Evolutionary conservation across 1,140 invertebrate genomes (phyloP), one percentile per base, ranked within the genome.

Genomic region (Drosophila elegans): DNA sequence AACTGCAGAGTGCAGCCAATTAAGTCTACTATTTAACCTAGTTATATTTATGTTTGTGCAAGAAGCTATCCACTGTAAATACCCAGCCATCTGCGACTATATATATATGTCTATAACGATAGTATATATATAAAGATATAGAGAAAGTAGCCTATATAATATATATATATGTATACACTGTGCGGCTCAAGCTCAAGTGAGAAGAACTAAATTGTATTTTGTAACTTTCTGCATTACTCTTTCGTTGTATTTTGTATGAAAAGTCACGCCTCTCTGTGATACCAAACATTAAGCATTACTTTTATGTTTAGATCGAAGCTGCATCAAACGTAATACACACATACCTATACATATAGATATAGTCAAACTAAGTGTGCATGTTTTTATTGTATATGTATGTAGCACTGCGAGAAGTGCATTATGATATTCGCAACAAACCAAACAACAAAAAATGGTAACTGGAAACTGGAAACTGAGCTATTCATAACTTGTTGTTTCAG

Each of bases 261-360:
- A 91, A 91, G 90, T 92, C 91, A 92, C 91, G 91, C 80, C 91
- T 92, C 91, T 92, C 91, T 92, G 91, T 92, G 91, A 92, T 92
- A 92, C 82, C 80, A 91, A 88, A 91, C 78, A 88, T 91, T 89
- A 91, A 91, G 82, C 85, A 85, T 91, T 86, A 91, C 63, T 81
- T 81, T 91, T 90, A 91, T 86, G 85, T 91, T 90, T 89, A 89
- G 80, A 89, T 74, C 76, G 61, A 85, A 85, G 83, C 76, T 82
- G 80, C 81, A 83, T 78, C 76, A 59, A 42, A 71, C 53, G 53
- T 59, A 73, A 83, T 49, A 79, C 64, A 52, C 53, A 60, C 57
- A 82, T 48, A 59, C 49, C 62, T 73, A 71, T 56, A 57, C 66
- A 75, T 53, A 73, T 76, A 80, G 64, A 56, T 62, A 78, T 88